Conservation (phyloP, 2,113 vertebrate genomes). For the Otocyon megalotis region DNA sequence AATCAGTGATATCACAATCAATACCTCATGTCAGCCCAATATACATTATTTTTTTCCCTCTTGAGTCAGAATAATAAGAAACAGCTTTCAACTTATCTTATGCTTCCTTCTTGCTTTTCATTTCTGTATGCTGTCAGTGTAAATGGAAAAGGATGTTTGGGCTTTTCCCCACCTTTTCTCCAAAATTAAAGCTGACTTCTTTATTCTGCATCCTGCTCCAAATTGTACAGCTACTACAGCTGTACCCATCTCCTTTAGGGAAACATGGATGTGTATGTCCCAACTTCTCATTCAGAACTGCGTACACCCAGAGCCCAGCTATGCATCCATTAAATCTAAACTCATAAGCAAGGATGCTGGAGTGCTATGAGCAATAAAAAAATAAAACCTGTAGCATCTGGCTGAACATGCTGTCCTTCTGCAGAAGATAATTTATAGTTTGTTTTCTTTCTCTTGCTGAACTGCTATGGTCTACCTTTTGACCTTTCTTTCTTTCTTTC, state of each 20-base stretch:
- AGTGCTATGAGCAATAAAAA: slow-evolving; percentile 54
- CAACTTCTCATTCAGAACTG: neutral
- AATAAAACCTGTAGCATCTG: slow-evolving; percentile 70
- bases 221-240: neutral
- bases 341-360: neutral
- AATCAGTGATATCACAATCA: slow-evolving; percentile 63
- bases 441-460: slow-evolving; percentile 83
- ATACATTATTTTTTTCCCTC: neutral
- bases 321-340: slow-evolving; percentile 4
- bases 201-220: neutral
- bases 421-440: slow-evolving; percentile 76
- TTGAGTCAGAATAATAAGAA: slow-evolving; percentile 64
- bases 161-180: neutral
- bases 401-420: slow-evolving; percentile 73
- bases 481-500: slow-evolving; percentile 54
- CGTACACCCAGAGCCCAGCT: neutral
- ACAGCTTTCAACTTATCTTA: slow-evolving; percentile 44
- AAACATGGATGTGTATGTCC: neutral
- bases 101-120: slow-evolving; percentile 23
- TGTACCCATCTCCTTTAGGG: neutral
- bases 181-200: slow-evolving; percentile 25
- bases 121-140: neutral
- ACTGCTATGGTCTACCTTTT: slow-evolving; percentile 74
- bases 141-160: slow-evolving; percentile 60
- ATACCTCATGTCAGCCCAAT: slow-evolving; percentile 38